Evolutionary conservation across 1,140 invertebrate species (phyloP), one percentile per base, ranked within the genome.

Genomic region (Danaus plexippus): DNA sequence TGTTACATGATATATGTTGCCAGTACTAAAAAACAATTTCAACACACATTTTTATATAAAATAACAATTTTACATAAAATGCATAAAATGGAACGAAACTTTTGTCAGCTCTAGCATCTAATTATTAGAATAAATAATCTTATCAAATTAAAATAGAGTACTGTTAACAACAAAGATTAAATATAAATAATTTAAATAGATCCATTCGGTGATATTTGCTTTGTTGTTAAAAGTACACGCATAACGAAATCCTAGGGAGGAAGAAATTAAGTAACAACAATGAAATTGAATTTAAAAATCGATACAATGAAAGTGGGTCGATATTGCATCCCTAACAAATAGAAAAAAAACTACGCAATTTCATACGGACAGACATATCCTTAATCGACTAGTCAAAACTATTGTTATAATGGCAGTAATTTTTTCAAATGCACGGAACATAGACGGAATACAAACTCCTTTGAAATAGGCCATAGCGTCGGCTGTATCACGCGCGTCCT

Each of bases 31-130:
- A 64, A 80, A 77, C 72, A 75, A 79, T 79, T 78, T 75, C 67
- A 82, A 81, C 73, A 80, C 65, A 70, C 69, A 67, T 73, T 74
- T 73, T 71, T 55, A 67, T 81, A 76, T 73, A 83, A 81, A 83
- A 66, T 77, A 85, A 84, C 80, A 85, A 76, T 81, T 82, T 77
- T 75, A 83, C 78, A 84, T 32, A 85, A 80, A 85, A 86, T 85
- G 80, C 80, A 76, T 72, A 64, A 72, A 84, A 80, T 85, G 81
- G 81, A 86, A 84, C 80, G 75, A 83, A 80, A 79, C 64, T 69
- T 69, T 69, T 58, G 55, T 67, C 73, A 61, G 56, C 65, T 71
- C 71, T 77, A 80, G 52, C 64, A 62, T 76, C 73, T 75, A 77
- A 68, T 61, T 74, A 68, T 66, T 63, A 66, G 75, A 80, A 83